Evolutionary conservation across 2,113 vertebrate genomes (phyloP).

Genomic region (Mus spicilegus): DNA sequence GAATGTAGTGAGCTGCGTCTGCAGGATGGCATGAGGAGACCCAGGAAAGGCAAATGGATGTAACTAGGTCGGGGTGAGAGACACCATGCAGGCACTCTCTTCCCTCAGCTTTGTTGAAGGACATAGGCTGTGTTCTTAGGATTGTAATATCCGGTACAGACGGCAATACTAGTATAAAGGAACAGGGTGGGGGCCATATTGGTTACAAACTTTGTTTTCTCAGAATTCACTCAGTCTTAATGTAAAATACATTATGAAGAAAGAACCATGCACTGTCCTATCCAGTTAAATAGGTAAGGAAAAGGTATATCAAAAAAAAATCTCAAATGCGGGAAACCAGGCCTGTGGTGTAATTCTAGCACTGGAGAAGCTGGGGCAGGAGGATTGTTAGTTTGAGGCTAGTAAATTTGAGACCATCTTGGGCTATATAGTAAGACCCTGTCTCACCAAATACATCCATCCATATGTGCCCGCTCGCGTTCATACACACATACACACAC

Average conservation of each 20-base stretch:
- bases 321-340: not conserved
- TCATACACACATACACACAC: not conserved
- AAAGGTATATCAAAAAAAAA: not conserved
- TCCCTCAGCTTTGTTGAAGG: not conserved
- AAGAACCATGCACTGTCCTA: not conserved
- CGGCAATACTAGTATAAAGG: too few relatives aligned
- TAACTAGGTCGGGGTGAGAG: not conserved
- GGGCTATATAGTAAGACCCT: not conserved
- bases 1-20: not conserved
- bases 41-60: not conserved
- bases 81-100: not conserved
- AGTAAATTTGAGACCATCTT: not conserved
- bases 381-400: not conserved
- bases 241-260: not conserved
- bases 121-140: not conserved
- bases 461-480: too few relatives aligned
- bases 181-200: not conserved
- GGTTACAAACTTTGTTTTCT: not conserved
- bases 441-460: not conserved
- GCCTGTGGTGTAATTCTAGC: not conserved
- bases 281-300: not conserved
- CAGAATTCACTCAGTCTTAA: not conserved
- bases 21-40: not conserved
- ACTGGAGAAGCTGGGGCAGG: not conserved
- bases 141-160: not conserved